Conservation (phyloP, 2,888 invertebrate genomes). For the Epicampocera succincta region DNA sequence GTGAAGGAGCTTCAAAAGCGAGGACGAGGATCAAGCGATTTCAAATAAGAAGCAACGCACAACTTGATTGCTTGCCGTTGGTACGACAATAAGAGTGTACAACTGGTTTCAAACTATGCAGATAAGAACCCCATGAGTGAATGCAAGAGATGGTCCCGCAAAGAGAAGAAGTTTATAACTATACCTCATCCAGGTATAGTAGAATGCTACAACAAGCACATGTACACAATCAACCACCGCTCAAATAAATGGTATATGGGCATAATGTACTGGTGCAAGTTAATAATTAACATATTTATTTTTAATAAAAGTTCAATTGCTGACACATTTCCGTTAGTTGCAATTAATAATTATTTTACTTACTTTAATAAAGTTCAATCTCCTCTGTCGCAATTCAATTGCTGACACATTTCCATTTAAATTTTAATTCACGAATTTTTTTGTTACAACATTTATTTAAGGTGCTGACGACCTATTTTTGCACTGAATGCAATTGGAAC, state of each 20-base stretch:
- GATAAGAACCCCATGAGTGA: constrained; percentile 1
- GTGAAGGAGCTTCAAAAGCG: constrained; percentile 26
- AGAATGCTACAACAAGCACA: constrained; percentile 28
- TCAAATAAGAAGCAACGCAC: constrained; percentile 11
- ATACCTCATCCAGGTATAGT: constrained; percentile 18
- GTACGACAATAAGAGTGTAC: constrained; percentile 29
- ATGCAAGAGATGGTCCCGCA: constrained; percentile 15
- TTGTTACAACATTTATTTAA: too few species aligned
- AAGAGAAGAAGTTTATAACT: constrained; percentile 28
- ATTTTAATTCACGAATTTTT: too few species aligned
- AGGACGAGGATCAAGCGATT: constrained; percentile 1
- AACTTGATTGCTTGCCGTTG: constrained; percentile 3
- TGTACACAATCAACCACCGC: not conserved
- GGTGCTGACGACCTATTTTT: too few species aligned
- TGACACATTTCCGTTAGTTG: too few species aligned
- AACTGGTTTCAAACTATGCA: constrained; percentile 19
- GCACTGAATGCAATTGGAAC: too few species aligned
- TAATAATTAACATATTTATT: too few species aligned
- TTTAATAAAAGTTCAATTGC: too few species aligned
- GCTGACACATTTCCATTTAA: too few species aligned
- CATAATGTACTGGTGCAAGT: constrained; percentile 12
- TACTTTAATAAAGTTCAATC: too few species aligned
- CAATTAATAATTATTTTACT: too few species aligned
- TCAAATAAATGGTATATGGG: constrained; percentile 15
- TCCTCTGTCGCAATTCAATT: too few species aligned